Percentiles rank a stretch among this genome's conserved stretches.
Evolutionary conservation across 92 coral and sea anemone species (phyloP).

Genomic region (Desmophyllum pertusum): DNA sequence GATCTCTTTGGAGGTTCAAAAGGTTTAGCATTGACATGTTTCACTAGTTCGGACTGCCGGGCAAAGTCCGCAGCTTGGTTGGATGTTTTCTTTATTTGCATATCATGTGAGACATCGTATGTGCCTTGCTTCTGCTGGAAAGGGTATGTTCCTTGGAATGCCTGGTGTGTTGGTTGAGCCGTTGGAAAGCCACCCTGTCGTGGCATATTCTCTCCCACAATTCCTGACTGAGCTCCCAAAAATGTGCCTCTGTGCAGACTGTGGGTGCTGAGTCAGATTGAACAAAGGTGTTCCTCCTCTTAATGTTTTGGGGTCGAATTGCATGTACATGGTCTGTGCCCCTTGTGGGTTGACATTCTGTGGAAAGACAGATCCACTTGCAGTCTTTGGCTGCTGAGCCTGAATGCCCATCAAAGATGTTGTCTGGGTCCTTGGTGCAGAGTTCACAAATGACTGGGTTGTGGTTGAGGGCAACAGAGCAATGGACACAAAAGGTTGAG

Average conservation of each 20-base stretch:
- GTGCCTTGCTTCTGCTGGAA: slow-evolving; percentile 69
- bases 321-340: slow-evolving; percentile 84
- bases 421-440: slow-evolving; percentile 77
- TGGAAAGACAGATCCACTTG: slow-evolving; percentile 70
- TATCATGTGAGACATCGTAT: slow-evolving; percentile 61
- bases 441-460: slow-evolving; percentile 76
- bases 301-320: slow-evolving; percentile 75
- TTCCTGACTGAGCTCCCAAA: slow-evolving; percentile 52
- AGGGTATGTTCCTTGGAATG: slow-evolving; percentile 67
- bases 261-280: slow-evolving; percentile 72
- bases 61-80: slow-evolving; percentile 67
- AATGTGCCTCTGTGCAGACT: slow-evolving; percentile 75
- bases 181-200: slow-evolving; percentile 69
- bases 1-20: slow-evolving; percentile 97
- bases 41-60: slow-evolving; percentile 87
- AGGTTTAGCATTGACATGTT: slow-evolving; percentile 97
- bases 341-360: slow-evolving; percentile 66
- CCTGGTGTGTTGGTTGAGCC: slow-evolving; percentile 48
- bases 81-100: slow-evolving; percentile 59
- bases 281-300: slow-evolving; percentile 73
- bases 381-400: slow-evolving; percentile 77
- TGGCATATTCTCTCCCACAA: slow-evolving; percentile 60
- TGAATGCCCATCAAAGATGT: slow-evolving; percentile 76
- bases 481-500: slow-evolving; percentile 80
- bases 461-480: slow-evolving; percentile 84